A percentile compares a stretch with the other conserved stretches of the same genome.
Conservation (phyloP, 2,113 vertebrate genomes). For the Formicarius rufipectus region DNA sequence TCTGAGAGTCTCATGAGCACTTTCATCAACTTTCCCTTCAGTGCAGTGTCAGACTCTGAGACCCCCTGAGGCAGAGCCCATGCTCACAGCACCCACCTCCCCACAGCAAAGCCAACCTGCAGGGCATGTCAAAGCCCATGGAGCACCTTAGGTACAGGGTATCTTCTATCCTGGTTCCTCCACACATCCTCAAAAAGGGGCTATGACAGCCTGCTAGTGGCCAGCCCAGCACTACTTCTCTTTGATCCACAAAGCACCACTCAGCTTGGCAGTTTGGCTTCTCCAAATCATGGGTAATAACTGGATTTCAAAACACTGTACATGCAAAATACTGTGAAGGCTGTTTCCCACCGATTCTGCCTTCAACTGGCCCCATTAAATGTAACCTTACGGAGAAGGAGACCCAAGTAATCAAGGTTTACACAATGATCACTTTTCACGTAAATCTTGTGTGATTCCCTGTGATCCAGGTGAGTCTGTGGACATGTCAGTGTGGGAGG, state of each 20-base stretch:
- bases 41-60: not conserved
- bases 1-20: not conserved
- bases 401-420: not conserved
- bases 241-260: not conserved
- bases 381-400: not conserved
- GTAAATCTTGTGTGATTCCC: not conserved
- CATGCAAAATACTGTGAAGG: fast-evolving
- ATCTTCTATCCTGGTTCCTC: not conserved
- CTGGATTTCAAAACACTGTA: not conserved
- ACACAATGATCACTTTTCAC: not conserved
- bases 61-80: not conserved
- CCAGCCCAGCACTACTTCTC: not conserved
- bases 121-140: not conserved
- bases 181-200: fast-evolving
- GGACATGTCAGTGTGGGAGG: not conserved
- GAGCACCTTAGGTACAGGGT: fast-evolving
- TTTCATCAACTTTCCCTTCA: not conserved
- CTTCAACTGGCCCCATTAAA: not conserved
- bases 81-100: fast-evolving
- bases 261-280: not conserved
- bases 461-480: not conserved
- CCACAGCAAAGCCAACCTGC: not conserved
- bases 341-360: not conserved
- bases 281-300: not conserved
- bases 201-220: not conserved